Conservation (phyloP, 2,113 vertebrate species). For the Tyrannus savana region DNA sequence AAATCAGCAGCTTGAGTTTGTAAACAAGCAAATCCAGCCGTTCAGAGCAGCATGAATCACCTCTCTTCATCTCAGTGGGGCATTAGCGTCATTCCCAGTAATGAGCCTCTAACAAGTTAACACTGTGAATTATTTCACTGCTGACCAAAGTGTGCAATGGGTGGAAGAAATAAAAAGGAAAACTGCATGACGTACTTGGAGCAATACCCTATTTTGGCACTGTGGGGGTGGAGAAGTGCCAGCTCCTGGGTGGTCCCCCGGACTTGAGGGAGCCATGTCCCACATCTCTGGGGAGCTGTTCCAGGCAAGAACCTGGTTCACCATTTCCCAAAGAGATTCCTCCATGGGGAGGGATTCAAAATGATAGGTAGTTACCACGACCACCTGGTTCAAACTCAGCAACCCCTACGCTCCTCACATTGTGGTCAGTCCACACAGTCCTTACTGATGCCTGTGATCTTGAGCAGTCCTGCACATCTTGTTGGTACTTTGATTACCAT, state of each 20-base stretch:
- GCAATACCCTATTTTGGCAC: not conserved
- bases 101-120: accelerated
- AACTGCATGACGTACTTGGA: accelerated
- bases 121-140: not conserved
- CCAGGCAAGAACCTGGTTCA: not conserved
- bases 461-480: not conserved
- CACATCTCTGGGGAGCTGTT: not conserved
- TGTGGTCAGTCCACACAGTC: not conserved
- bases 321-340: not conserved
- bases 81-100: not conserved
- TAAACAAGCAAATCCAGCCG: not conserved
- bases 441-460: accelerated
- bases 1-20: not conserved
- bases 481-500: not conserved
- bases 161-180: not conserved
- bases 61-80: not conserved
- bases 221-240: accelerated
- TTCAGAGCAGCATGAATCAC: not conserved
- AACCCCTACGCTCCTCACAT: accelerated
- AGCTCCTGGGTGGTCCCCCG: not conserved
- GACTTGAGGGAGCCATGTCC: accelerated
- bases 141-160: not conserved
- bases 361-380: accelerated
- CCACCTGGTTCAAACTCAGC: not conserved
- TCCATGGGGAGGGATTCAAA: not conserved